phyloP scores from a whole-genome alignment of 1,140 invertebrate genomes.

The Propsilocerus akamusi region DNA sequence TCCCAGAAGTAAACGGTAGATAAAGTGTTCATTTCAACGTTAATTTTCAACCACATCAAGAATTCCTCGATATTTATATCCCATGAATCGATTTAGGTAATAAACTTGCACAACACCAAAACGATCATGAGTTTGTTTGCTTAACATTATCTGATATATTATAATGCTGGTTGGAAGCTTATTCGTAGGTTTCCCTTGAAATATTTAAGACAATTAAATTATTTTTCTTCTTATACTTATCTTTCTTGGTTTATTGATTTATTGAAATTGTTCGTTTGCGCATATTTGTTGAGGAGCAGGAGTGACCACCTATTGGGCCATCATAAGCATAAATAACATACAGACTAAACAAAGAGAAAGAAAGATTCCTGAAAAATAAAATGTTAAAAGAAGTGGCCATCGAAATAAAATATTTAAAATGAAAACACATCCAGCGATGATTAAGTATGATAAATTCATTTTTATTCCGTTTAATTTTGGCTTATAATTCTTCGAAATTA shows the following conservation, averaged over 20 bases:
- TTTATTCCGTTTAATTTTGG: not conserved
- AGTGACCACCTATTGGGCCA: not conserved
- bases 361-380: not conserved
- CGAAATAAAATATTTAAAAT: not conserved
- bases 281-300: not conserved
- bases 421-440: not conserved
- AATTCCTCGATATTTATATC: no score
- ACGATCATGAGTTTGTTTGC: no score
- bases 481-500: not conserved
- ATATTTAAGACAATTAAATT: slow-evolving; percentile 2
- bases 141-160: no score
- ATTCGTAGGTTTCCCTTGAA: no score
- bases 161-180: not conserved
- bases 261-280: not conserved
- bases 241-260: no score
- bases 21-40: no score
- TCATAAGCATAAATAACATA: not conserved
- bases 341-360: not conserved
- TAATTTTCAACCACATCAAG: no score
- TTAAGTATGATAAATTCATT: slow-evolving; percentile 3
- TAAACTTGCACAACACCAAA: no score
- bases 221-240: no score
- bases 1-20: no score
- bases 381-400: not conserved
- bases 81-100: no score